Base-by-base conservation (phyloP, 2,113 vertebrate genomes). In the Edolisoma coerulescens region DNA sequence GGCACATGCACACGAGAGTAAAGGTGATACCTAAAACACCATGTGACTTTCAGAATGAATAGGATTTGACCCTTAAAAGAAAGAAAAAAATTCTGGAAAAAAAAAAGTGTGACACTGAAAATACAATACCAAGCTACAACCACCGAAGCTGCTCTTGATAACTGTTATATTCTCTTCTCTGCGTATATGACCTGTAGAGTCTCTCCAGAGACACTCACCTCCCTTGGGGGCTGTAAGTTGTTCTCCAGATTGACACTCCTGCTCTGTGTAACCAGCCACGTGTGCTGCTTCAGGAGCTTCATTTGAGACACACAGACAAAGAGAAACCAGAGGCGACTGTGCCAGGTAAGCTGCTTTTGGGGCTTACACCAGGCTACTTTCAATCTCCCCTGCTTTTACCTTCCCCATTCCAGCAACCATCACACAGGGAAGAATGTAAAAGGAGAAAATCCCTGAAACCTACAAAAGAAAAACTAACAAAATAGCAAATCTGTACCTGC, bases 231-330 rank as follows among this genome's bases (percentile, higher is more conserved):
- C 19, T 4, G 0, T 16, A 27, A 76, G 24, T 22, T 49, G 11
- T 6, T 60, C 17, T 23, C 42, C 37, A 23, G 3, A 13, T 21
- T 14, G 39, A 26, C 26, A 27, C 2, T 11, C 5, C 39, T 54
- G 44, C 1, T 2, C 57, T 39, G 26, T 35, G 23, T 3, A 1
- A 68, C 26, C 1, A 0, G 23, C 35, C 4, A 1, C 0, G 0
- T 27, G 18, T 27, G 28, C 63, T 60, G 63, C 71, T 60, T 47
- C 63, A 56, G 59, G 37, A 65, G 27, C n/a, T 75, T 41, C 26
- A 9, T 14, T 4, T 35, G 68, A 44, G 50, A 73, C 18, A 32
- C 13, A 4, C 16, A 63, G 35, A 57, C 5, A 11, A 56, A 57
- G 1, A 30, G 73, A 53, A 67, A 47, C 16, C 39, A 33, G 26